phyloP scores from a whole-genome alignment of 2,888 invertebrate species.

The Pterobdella sp. region DNA sequence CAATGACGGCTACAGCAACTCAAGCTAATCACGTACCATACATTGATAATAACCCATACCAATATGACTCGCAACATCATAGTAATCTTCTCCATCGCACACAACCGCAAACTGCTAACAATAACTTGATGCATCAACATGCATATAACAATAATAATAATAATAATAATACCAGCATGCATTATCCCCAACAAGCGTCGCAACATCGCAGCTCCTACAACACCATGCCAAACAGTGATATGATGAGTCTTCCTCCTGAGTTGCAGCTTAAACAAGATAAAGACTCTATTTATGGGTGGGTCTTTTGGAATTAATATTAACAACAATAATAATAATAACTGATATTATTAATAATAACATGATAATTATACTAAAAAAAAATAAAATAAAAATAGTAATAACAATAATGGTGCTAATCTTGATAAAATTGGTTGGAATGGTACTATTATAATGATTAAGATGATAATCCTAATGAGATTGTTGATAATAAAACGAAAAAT shows the following conservation, averaged over 20 bases:
- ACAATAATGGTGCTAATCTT: background rate
- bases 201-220: conserved; percentile 1
- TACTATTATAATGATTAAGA: no score
- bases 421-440: background rate
- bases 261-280: conserved; percentile 39
- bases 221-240: background rate
- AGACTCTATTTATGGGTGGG: conserved; percentile 39
- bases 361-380: background rate
- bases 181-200: conserved; percentile 6
- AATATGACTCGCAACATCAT: background rate
- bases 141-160: background rate
- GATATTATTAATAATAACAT: background rate
- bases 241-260: conserved; percentile 33
- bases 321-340: no score
- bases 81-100: background rate
- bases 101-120: background rate
- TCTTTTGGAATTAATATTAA: no score
- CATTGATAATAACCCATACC: conserved; percentile 13
- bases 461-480: no score
- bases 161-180: background rate
- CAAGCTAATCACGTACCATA: background rate
- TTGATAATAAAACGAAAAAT: no score
- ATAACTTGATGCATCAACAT: conserved; percentile 4
- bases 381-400: conserved; percentile 1
- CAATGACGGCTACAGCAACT: background rate